Conservation (phyloP, 2,888 invertebrate genomes). For the Priocnemis perturbator region DNA sequence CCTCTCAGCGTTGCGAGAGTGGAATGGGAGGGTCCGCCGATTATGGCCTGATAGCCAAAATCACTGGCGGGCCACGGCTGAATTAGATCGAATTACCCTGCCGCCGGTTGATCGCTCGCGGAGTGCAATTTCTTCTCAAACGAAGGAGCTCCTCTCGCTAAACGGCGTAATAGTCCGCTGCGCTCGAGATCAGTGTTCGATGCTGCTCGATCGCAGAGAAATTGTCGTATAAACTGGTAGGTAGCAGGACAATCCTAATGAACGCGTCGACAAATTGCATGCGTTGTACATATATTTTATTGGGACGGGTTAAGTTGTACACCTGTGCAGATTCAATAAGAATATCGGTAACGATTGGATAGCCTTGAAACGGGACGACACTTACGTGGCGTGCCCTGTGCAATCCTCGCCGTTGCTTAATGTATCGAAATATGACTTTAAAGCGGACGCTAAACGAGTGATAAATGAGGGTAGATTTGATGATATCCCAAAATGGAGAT, state of each 20-base stretch:
- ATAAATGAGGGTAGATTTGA: background rate
- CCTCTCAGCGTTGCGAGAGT: slow-evolving; percentile 54
- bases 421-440: no score
- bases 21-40: slow-evolving; percentile 58
- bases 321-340: no score
- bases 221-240: no score
- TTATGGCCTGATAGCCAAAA: slow-evolving; percentile 69
- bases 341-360: no score
- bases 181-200: slow-evolving; percentile 1
- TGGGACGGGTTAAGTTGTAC: no score
- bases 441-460: background rate
- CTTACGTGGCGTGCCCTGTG: no score
- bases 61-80: slow-evolving; percentile 64
- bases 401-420: no score
- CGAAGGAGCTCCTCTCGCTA: slow-evolving; percentile 6
- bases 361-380: no score
- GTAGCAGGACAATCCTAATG: no score
- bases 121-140: slow-evolving; percentile 44
- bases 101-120: slow-evolving; percentile 40
- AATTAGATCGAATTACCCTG: slow-evolving; percentile 68
- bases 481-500: no score
- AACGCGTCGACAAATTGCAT: no score
- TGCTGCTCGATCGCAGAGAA: background rate
- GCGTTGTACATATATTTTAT: no score
- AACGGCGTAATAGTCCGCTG: slow-evolving; percentile 24